Base-by-base conservation (phyloP, 35 echinoderm and acorn worm species). In the Ophioderma brevispina region DNA sequence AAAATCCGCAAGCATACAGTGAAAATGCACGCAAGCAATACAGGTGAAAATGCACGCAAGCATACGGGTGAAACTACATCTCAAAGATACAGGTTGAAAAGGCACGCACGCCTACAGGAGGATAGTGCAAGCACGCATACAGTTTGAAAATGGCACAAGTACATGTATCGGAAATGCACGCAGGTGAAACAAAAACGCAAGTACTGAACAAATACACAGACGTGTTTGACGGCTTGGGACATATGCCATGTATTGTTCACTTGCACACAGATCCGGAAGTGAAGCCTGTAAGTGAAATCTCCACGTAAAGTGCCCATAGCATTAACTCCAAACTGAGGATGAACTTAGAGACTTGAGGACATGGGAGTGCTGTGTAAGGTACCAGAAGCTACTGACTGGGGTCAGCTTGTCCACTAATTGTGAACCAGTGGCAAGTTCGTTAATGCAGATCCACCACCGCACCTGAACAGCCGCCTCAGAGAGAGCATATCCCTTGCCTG, bases 301-400 rank as follows among this genome's bases (percentile, higher is more conserved):
- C 88, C 79, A 0, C 21, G 88, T 76, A 84, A 79, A 39, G 84
- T 91, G 0, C 88, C 92, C 32, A 52, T 86, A 33, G 77, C 88
- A 37, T 38, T 95, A 79, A n/a, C n/a, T n/a, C 64, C 64, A 70
- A 81, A 55, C 37, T 91, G n/a, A n/a, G 38, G 78, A 82, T 81
- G 93, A 95, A 35, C 82, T 95, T 17, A 64, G 36, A 56, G 93
- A 37, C 79, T 95, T n/a, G 88, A 91, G 43, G 81, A 85, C 28
- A 0, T 90, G 41, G 31, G 37, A 35, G 79, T 91, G 23, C 87
- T 30, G 10, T 8, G 4, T 8, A 95, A 95, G 28, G 89, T 92
- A 1, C 37, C 28, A 81, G 80, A 86, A 49, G 64, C 87, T 28
- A 86, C 38, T 35, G 87, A 94, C n/a, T 95, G 93, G 93, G 89